Base-by-base conservation (phyloP, 2,797 vertebrate genomes). In the Botia kubotai region DNA sequence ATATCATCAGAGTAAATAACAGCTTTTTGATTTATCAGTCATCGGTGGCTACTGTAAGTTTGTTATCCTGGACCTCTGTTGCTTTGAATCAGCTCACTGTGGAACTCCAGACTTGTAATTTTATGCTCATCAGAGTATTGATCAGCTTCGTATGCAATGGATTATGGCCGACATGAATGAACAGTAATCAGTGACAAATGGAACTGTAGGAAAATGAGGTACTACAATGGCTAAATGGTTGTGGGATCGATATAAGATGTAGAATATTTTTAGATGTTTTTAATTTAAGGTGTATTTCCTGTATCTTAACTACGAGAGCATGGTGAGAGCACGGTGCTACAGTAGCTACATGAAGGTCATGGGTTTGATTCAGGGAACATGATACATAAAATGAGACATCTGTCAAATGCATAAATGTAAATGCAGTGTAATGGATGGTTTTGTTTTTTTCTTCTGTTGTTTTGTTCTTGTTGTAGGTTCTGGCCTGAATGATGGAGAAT, bases 401-500 rank as follows among this genome's bases (percentile, higher is more conserved):
- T 21, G 7, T 23, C 19, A 46, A 46, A 46, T 46, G 43, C 43
- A 46, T 46, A 46, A 10, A 46, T 46, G 43, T 46, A 11, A 60
- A 60, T 60, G 10, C 21, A 58, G 11, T 23, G 2, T 39, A 21
- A 63, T 72, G 4, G 2, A 52, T 29, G 16, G 4, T 46, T 10
- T 58, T 33, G 13, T 0, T 11, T 58, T 58, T 68, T 65, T 8
- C 16, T 26, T 55, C 7, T 46, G 43, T 11, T 46, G 43, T 46
- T 46, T 46, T 46, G 43, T 46, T 46, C 43, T 46, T 53, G n/a
- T 67, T 23, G 3, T 77, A 99, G 98, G 97, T 57, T 94, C 95
- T 19, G 94, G 91, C 6, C 93, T 99, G 71, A 97, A 96, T 14
- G 97, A 99, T 0, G 98, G 98, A 4, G 97, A 99, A 67, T 99